Base-by-base conservation (phyloP, 23 tunicate genomes). In the Botrylloides violaceus region DNA sequence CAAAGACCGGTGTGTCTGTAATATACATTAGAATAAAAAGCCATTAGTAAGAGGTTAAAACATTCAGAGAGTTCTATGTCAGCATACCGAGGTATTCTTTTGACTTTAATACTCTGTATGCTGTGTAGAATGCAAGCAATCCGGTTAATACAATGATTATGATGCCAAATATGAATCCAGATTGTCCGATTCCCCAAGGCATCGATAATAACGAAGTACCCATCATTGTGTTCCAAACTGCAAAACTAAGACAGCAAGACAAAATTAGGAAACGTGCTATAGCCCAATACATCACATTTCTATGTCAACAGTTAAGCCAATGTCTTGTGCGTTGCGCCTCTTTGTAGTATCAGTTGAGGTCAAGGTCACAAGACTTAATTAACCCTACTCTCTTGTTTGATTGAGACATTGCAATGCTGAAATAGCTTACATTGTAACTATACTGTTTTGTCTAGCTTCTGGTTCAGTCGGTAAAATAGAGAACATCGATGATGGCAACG, bases 211-310 rank as follows among this genome's bases (percentile, higher is more conserved):
- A 71, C 7, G 98, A 92, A 1, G 98, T 92, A 4, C 98, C 98
- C 98, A 92, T 92, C 98, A 92, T 92, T 35, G 98, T 92, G 49
- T 92, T 92, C 98, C 98, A 92, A 36, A 92, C 84, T 9, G 98
- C 87, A 77, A 92, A 92, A 24, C 95, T 87, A 43, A 15, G 53
- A 7, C 53, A 43, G 53, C 53, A 43, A 15, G 9, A 43, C 12
- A 15, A 43, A 43, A 43, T 15, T n/a, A n/a, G n/a, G n/a, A n/a
- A n/a, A n/a, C n/a, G n/a, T n/a, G n/a, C n/a, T n/a, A n/a, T n/a
- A n/a, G n/a, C n/a, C n/a, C n/a, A n/a, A n/a, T n/a, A n/a, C n/a
- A n/a, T n/a, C n/a, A n/a, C n/a, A n/a, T n/a, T n/a, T n/a, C n/a
- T n/a, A n/a, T n/a, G n/a, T n/a, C n/a, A n/a, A n/a, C n/a, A n/a